Conservation (phyloP, 2,797 vertebrate genomes). For the Triplophysa yarkandensis region DNA sequence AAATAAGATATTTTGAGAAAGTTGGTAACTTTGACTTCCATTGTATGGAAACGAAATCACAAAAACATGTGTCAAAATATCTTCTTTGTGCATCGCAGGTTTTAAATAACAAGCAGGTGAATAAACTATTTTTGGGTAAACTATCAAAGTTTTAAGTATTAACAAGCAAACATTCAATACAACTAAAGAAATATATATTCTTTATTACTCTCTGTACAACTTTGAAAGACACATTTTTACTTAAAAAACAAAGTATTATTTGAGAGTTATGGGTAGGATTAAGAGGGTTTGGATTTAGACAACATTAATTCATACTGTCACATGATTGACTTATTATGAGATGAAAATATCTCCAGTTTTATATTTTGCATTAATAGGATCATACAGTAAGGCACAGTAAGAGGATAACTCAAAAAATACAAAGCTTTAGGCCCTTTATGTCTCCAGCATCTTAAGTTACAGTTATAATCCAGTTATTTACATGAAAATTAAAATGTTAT, state of each 20-base stretch:
- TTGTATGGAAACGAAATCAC: too few species aligned
- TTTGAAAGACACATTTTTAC: slow-evolving; percentile 19
- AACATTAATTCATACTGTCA: slow-evolving; percentile 3
- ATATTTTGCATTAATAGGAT: slow-evolving; percentile 17
- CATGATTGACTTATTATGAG: slow-evolving; percentile 8
- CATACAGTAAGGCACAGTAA: slow-evolving; percentile 27
- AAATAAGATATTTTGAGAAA: too few species aligned
- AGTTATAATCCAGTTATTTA: slow-evolving; percentile 41
- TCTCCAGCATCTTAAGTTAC: slow-evolving; percentile 33
- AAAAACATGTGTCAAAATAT: too few species aligned
- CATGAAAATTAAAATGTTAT: slow-evolving; percentile 44
- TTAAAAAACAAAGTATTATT: slow-evolving; percentile 21
- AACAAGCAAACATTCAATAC: slow-evolving; percentile 39
- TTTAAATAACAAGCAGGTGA: too few species aligned
- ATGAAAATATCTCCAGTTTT: slow-evolving; percentile 42
- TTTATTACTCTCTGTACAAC: slow-evolving; percentile 47
- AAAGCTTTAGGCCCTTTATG: slow-evolving; percentile 38
- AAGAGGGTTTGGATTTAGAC: slow-evolving; percentile 4
- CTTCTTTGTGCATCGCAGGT: too few species aligned
- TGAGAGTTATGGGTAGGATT: not conserved
- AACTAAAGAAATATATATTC: slow-evolving; percentile 46
- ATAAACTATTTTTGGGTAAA: too few species aligned
- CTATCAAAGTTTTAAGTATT: slow-evolving; percentile 19
- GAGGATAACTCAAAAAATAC: slow-evolving; percentile 27
- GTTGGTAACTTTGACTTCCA: too few species aligned